phyloP scores from a whole-genome alignment of 2,797 vertebrate genomes.

The Spinus olivaceus region DNA sequence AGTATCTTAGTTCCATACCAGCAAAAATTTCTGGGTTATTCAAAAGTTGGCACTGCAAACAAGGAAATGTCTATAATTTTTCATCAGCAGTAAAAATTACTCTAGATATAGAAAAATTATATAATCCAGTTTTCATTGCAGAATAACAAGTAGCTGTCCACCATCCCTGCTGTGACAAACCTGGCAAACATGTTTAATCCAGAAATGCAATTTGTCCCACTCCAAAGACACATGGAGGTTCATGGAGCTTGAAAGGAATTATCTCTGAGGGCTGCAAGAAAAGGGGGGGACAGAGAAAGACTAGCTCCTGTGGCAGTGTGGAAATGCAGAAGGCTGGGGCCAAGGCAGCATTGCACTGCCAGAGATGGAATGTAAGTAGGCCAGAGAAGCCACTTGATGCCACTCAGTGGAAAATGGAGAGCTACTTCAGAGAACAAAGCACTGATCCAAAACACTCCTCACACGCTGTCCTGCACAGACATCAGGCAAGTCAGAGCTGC shows the following conservation, averaged over 20 bases:
- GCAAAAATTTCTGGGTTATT: neutral
- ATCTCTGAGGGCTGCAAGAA: neutral
- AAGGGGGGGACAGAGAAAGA: fast-evolving
- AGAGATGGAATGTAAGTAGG: neutral
- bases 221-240: neutral
- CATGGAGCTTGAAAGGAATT: neutral
- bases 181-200: neutral
- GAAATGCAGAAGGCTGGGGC: neutral
- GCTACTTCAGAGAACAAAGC: neutral
- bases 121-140: neutral
- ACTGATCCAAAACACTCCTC: neutral
- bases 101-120: neutral
- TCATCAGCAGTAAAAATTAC: neutral
- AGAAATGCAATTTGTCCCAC: neutral
- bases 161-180: neutral
- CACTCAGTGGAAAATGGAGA: neutral
- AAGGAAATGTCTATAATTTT: neutral
- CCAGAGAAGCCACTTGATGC: neutral
- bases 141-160: neutral
- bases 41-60: neutral
- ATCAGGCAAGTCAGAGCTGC: neutral
- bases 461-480: neutral
- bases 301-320: fast-evolving
- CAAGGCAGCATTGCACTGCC: neutral
- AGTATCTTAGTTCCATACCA: neutral